A percentile compares a stretch with the other conserved stretches of the same genome.
These are phyloP conservation scores for Monopis laevigella DNA, from an alignment of 2,888 invertebrate species.

Conservation along the genomic window DNA sequence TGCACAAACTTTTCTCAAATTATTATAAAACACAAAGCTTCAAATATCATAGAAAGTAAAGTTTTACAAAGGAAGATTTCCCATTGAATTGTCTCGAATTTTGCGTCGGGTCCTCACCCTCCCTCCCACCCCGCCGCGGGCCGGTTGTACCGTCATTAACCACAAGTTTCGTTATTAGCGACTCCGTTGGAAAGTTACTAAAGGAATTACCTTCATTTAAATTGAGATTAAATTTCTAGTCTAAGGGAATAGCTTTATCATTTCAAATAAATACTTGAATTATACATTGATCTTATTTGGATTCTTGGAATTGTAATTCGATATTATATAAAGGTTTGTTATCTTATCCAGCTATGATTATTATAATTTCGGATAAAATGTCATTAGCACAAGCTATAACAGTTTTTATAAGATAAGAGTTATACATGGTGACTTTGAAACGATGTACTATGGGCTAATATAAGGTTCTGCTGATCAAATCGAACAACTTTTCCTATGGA, in stretches of 20 bases:
- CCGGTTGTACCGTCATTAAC: constrained; percentile 44
- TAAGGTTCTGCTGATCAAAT: no score
- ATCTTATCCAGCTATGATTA: no score
- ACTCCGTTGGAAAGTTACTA: constrained; percentile 55
- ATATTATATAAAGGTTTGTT: no score
- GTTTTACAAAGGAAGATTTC: constrained; percentile 57
- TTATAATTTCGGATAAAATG: no score
- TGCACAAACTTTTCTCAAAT: constrained; percentile 4
- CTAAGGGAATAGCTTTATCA: constrained; percentile 31
- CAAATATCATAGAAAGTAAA: constrained; percentile 38
- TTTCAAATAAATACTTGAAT: constrained; percentile 2
- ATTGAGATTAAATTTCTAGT: constrained; percentile 58
- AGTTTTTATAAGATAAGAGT: no score
- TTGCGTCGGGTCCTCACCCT: constrained; percentile 26
- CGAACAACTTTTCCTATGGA: no score
- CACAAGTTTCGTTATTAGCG: constrained; percentile 62
- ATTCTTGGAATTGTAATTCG: no score
- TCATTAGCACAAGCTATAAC: no score
- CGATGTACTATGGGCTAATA: no score
- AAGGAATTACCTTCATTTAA: constrained; percentile 61
- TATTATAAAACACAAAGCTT: constrained; percentile 21
- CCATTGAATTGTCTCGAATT: constrained; percentile 56
- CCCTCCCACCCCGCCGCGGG: constrained; percentile 19
- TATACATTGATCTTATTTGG: neutral
- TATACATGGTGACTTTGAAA: no score